These are phyloP conservation scores for Chunga burmeisteri DNA, from an alignment of 2,113 vertebrate genomes.

Conservation along the genomic window DNA sequence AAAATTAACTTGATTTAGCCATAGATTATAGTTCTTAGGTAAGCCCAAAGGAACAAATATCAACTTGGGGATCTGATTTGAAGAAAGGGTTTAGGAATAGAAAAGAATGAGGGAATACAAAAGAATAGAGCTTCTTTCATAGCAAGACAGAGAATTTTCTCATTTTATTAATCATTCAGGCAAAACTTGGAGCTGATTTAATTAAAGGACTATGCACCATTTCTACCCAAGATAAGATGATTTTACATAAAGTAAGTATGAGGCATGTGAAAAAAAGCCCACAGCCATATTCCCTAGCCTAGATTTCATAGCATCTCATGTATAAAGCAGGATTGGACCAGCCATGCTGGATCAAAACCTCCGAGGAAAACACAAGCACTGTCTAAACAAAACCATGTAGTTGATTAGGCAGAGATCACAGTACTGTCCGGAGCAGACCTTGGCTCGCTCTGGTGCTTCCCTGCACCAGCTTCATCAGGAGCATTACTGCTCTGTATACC, in stretches of 20 bases:
- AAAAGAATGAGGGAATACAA: not conserved
- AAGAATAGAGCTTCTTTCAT: not conserved
- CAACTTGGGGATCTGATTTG: slow-evolving; percentile 6
- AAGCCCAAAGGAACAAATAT: slow-evolving; percentile 48
- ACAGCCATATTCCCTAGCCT: not conserved
- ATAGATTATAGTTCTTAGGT: slow-evolving; percentile 49
- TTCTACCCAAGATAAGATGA: slow-evolving; percentile 20
- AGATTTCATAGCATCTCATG: not conserved
- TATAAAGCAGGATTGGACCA: not conserved
- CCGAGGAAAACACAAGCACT: not conserved
- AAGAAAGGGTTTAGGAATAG: not conserved
- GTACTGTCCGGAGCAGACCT: not conserved
- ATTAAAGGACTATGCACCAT: slow-evolving; percentile 44
- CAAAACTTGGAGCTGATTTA: slow-evolving; percentile 41
- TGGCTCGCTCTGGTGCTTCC: not conserved
- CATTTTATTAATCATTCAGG: slow-evolving; percentile 59
- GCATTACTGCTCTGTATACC: not conserved
- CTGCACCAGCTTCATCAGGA: not conserved
- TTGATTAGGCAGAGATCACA: not conserved
- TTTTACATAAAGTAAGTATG: slow-evolving; percentile 24
- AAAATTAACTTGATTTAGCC: slow-evolving; percentile 60
- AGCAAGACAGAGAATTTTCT: slow-evolving; percentile 9
- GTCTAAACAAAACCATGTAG: not conserved
- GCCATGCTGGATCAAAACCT: not conserved
- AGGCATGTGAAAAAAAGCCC: not conserved